Percentiles rank a stretch among this genome's conserved stretches.
phyloP scores from a whole-genome alignment of 2,113 vertebrate species.

The Caranx ignobilis region DNA sequence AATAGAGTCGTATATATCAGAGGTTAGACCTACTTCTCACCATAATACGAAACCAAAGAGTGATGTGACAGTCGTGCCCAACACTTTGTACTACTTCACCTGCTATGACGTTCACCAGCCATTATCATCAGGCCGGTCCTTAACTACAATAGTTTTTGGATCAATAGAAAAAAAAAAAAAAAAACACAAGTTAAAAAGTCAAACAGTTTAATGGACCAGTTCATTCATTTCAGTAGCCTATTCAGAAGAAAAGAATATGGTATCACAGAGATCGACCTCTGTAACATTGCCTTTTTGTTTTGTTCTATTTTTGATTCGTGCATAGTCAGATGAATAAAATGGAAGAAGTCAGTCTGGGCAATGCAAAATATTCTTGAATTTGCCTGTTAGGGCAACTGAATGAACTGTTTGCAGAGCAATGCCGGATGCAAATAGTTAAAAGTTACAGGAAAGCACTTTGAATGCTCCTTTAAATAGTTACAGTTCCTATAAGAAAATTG shows the following conservation, averaged over 20 bases:
- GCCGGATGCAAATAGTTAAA: constrained; percentile 57
- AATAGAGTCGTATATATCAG: constrained; percentile 84
- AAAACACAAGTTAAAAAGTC: no score
- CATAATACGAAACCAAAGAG: constrained; percentile 29
- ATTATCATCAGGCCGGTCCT: not conserved
- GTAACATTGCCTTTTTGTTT: not conserved
- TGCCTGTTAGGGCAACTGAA: constrained; percentile 20
- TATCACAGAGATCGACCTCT: not conserved
- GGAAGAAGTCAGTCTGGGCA: not conserved
- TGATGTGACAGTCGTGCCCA: not conserved
- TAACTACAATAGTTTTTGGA: not conserved
- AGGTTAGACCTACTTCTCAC: constrained; percentile 44
- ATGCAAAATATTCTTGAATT: constrained; percentile 67
- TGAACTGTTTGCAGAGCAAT: constrained; percentile 36
- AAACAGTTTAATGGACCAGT: no score
- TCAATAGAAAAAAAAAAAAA: no score
- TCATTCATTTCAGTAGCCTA: no score
- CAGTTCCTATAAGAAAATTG: not conserved
- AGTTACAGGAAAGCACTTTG: constrained; percentile 18
- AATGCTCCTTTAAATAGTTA: constrained; percentile 8
- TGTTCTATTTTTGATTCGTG: no score
- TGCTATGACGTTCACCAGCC: not conserved
- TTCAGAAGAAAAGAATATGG: not conserved
- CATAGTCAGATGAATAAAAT: no score
- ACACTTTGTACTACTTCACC: not conserved